phyloP scores from a whole-genome alignment of 2,797 vertebrate genomes.

The Knipowitschia caucasica region DNA sequence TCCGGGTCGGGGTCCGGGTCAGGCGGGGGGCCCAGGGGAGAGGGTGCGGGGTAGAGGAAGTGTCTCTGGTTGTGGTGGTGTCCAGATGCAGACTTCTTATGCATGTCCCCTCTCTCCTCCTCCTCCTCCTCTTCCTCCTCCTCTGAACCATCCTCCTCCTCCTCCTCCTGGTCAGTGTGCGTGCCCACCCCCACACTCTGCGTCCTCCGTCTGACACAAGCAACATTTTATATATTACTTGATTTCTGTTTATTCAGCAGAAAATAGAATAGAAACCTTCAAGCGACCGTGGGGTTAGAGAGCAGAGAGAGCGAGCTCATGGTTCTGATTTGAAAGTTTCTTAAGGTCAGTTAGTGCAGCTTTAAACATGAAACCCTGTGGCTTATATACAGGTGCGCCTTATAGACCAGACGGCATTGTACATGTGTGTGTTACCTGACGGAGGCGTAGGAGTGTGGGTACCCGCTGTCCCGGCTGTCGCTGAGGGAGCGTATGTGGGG shows the following conservation, averaged over 20 bases:
- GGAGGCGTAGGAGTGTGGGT: constrained; percentile 38
- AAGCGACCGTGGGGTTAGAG: no score
- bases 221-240: not conserved
- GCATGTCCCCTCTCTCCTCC: constrained; percentile 15
- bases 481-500: constrained; percentile 63
- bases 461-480: constrained; percentile 54
- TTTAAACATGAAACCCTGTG: no score
- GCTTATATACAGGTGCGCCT: no score
- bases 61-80: constrained; percentile 36
- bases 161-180: constrained; percentile 45
- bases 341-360: no score
- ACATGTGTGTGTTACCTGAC: constrained; percentile 20
- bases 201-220: constrained; percentile 50
- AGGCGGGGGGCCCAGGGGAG: constrained; percentile 17
- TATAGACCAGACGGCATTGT: no score
- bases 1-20: no score
- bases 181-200: constrained; percentile 67
- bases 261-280: no score
- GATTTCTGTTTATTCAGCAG: no score
- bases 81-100: constrained; percentile 19
- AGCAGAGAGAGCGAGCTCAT: no score
- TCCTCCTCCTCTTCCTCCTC: constrained; percentile 40
- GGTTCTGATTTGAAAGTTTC: no score
- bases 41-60: constrained; percentile 19
- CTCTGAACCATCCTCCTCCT: constrained; percentile 17